Evolutionary conservation across 2,797 vertebrate species (phyloP), one percentile per base, ranked within the genome.

Genomic region (Botia almorhae): DNA sequence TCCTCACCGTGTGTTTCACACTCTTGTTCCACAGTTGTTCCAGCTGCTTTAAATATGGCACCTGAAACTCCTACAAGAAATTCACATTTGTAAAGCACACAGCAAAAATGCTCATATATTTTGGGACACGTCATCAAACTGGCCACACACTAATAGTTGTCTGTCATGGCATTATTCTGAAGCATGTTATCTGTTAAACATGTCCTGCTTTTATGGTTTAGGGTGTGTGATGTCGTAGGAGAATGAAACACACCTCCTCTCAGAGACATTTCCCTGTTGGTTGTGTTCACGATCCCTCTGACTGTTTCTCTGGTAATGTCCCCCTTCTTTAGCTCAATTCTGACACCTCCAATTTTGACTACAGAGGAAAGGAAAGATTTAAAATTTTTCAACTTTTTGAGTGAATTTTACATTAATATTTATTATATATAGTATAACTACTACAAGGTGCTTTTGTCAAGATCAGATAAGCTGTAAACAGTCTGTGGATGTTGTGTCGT

Each of bases 201-300:
- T 39, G 50, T 5, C 50, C 50, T 51, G 50, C 50, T 51, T 51
- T 14, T 16, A 51, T 51, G 16, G 13, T 51, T 51, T 51, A 14
- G 50, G 50, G 2, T 51, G 12, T 51, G 50, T 51, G 16, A 51
- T 51, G 16, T 16, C 16, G 13, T 51, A 4, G 3, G 50, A 51
- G 50, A 51, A 43, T 29, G 17, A 14, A 55, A 33, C 17, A 33
- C n/a, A 89, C 90, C 90, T 65, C 14, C 17, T 70, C 33, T 83
- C 58, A 87, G 78, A 75, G 83, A 83, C 76, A 90, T 80, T n/a
- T 86, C 29, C 2, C 58, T 60, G 53, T 86, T 90, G 65, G 89
- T 89, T n/a, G 87, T 88, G 80, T 91, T 91, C 10, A 91, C 87
- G 14, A 91, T 90, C 39, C 85, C 88, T 76, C 74, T 69, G 33